Evolutionary conservation across 1,140 invertebrate genomes (phyloP), one percentile per base, ranked within the genome.

Genomic region (Cotesia chilonis): DNA sequence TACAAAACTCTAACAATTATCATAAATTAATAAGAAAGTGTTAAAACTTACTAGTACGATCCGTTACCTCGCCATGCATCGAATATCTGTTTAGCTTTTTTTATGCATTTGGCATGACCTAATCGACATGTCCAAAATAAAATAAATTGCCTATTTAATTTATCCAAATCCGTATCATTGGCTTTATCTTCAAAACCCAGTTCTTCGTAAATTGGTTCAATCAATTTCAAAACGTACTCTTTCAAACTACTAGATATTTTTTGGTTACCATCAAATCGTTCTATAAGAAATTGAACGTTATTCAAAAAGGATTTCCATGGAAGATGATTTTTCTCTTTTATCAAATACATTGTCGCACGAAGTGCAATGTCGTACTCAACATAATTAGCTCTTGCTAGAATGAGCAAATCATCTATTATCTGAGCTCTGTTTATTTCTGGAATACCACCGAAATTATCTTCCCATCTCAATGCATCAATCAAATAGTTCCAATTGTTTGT

Each of bases 391-490:
- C 86, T 81, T n/a, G 86, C 86, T 36, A 88, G 72, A 75, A 85
- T 84, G 1, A 87, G 78, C 57, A 89, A 79, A 74, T 91, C 89
- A 61, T 90, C 88, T 20, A 91, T 81, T 67, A 93, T 87, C 47
- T 90, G 89, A 0, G 90, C 91, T 38, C 92, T 87, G 82, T 91
- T 92, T 0, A 89, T 76, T 4, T 82, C 83, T 73, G 90, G 88
- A 75, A 92, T 92, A 2, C 65, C 10, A 12, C 78, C 70, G 69
- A 85, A 87, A 7, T 80, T 73, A 28, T 28, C 28, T 20, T 35
- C 79, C 75, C 78, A 81, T 84, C 86, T 78, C 1, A 91, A 80
- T 12, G 85, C 85, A 3, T 80, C 52, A 12, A 89, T 87, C 51
- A 92, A 85, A 7, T 82, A 79, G 10, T 85, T 81, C 86, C 90